Percentiles rank a stretch among this genome's conserved stretches.
Evolutionary conservation across 2,113 vertebrate genomes (phyloP).

Genomic region (Labeo rohita): DNA sequence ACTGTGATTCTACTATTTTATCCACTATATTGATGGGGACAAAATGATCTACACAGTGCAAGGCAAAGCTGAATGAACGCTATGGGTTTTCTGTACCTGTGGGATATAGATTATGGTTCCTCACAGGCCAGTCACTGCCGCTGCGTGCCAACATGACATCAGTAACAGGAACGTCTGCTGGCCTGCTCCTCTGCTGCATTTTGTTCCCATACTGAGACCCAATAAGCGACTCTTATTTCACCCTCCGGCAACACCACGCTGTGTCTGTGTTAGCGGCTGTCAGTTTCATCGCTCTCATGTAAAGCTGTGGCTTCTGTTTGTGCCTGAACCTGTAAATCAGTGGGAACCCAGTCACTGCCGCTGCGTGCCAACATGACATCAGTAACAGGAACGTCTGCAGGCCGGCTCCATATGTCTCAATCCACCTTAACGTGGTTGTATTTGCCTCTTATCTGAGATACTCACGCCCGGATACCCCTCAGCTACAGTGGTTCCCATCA

Average conservation of each 20-base stretch:
- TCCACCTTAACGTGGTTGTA: not conserved
- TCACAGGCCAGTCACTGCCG: not conserved
- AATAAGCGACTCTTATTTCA: conserved; percentile 13
- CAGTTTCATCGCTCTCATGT: conserved; percentile 11
- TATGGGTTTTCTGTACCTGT: not conserved
- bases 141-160: not conserved
- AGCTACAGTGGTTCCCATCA: not conserved
- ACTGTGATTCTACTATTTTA: not conserved
- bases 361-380: not conserved
- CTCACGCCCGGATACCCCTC: conserved; percentile 18
- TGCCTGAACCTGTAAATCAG: conserved; percentile 25
- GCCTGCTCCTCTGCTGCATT: conserved; percentile 8
- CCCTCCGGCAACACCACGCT: conserved; percentile 17
- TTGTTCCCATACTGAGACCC: not conserved
- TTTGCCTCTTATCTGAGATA: conserved; percentile 23
- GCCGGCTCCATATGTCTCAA: not conserved
- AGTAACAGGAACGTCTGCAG: not conserved
- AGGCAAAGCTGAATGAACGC: not conserved
- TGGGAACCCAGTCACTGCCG: not conserved
- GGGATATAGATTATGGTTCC: not conserved
- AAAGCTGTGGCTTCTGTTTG: conserved; percentile 17
- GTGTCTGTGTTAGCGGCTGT: conserved; percentile 35
- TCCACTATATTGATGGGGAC: not conserved
- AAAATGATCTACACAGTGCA: not conserved
- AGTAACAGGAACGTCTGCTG: not conserved